Percentiles rank a stretch among this genome's conserved stretches.
Evolutionary conservation across 2,797 vertebrate genomes (phyloP).

Genomic region (Acanthornis magna): DNA sequence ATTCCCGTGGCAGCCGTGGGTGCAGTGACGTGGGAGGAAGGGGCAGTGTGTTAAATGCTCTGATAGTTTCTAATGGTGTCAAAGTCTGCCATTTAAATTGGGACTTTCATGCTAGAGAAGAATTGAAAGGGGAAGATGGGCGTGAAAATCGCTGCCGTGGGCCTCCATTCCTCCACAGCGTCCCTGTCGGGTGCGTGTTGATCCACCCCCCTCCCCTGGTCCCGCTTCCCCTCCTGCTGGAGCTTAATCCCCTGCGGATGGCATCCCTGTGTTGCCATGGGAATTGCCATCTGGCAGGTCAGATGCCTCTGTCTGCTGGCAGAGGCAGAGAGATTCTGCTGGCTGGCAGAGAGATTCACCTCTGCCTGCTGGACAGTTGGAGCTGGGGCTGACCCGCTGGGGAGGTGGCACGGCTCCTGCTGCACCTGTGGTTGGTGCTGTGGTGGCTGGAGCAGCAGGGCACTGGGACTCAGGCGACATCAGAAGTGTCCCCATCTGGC

Average conservation of each 20-base stretch:
- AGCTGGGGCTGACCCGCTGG: neutral
- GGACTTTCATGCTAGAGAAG: constrained; percentile 41
- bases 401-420: neutral
- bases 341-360: too few relatives aligned
- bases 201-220: neutral
- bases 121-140: constrained; percentile 42
- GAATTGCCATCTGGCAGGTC: neutral
- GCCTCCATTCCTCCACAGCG: neutral
- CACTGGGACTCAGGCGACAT: fast-evolving
- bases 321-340: too few relatives aligned
- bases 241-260: constrained; percentile 17
- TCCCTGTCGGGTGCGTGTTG: neutral
- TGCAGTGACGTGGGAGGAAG: constrained; percentile 36
- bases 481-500: fast-evolving
- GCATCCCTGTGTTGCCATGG: constrained; percentile 17
- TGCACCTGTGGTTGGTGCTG: fast-evolving
- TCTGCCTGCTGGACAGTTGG: neutral
- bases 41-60: constrained; percentile 49
- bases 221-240: neutral
- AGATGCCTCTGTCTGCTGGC: too few relatives aligned
- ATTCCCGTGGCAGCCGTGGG: constrained; percentile 10
- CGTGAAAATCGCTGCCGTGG: neutral
- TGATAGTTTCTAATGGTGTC: constrained; percentile 35
- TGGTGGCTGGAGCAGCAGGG: neutral
- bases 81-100: constrained; percentile 39